Conservation (phyloP, 2,888 invertebrate species). For the Phyllotreta cruciferae region DNA sequence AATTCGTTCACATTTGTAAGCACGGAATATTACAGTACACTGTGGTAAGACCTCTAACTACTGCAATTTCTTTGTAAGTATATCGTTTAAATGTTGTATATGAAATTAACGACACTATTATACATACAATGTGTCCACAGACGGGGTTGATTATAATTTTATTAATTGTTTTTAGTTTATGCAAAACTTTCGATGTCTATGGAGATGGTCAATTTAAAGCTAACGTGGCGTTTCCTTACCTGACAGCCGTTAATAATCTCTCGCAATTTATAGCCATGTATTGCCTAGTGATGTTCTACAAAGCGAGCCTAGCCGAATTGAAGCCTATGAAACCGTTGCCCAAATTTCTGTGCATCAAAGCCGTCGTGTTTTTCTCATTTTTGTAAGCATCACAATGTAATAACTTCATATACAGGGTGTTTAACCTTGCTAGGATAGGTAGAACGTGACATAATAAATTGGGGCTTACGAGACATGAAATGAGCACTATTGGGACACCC, state of each 20-base stretch:
- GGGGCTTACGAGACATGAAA: too few species aligned
- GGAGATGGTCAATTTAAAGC: slow-evolving; percentile 90
- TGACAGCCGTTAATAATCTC: slow-evolving; percentile 85
- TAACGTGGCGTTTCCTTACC: slow-evolving; percentile 87
- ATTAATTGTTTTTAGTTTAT: slow-evolving; percentile 72
- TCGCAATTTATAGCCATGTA: slow-evolving; percentile 98
- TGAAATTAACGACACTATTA: too few species aligned
- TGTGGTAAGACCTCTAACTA: slow-evolving; percentile 87
- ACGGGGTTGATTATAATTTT: too few species aligned
- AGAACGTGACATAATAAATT: too few species aligned
- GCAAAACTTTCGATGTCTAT: slow-evolving; percentile 84
- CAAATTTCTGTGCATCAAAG: slow-evolving; percentile 96
- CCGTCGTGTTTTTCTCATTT: slow-evolving; percentile 97
- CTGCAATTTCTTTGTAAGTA: slow-evolving; percentile 86
- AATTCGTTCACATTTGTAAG: slow-evolving; percentile 93
- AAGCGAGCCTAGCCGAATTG: slow-evolving; percentile 84
- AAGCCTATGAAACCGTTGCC: slow-evolving; percentile 93
- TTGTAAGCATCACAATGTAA: slow-evolving; percentile 75
- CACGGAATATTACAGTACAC: slow-evolving; percentile 97
- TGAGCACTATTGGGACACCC: too few species aligned
- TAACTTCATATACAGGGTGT: slow-evolving; percentile 1
- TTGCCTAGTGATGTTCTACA: slow-evolving; percentile 91
- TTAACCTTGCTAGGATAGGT: too few species aligned
- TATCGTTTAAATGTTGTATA: slow-evolving; percentile 12
- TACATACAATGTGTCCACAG: too few species aligned